Evolutionary conservation across 2,888 invertebrate genomes (phyloP).

Genomic region (Gymnoscelis rufifasciata): DNA sequence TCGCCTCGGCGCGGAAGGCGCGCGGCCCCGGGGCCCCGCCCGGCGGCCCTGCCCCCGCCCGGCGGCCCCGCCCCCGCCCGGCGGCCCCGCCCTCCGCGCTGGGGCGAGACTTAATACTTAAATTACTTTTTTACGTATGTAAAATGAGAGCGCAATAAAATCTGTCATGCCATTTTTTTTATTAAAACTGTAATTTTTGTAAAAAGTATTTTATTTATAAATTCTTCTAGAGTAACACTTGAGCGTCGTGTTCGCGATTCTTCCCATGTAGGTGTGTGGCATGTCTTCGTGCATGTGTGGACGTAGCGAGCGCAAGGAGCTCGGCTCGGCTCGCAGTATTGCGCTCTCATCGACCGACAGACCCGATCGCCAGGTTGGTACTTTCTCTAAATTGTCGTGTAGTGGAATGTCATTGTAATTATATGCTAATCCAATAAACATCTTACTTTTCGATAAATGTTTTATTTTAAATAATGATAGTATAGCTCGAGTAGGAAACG

Average conservation of each 20-base stretch:
- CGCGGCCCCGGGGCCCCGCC: background rate
- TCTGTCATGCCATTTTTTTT: constrained; percentile 28
- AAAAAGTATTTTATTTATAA: constrained; percentile 28
- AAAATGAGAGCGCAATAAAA: constrained; percentile 29
- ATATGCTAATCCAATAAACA: constrained; percentile 33
- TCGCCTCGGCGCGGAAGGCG: no score
- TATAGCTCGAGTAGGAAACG: no score
- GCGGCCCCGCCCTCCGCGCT: no score
- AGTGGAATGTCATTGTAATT: constrained; percentile 30
- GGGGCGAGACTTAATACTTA: constrained; percentile 3
- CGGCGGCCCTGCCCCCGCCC: constrained; percentile 1
- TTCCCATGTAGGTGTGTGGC: no score
- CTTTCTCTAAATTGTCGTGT: constrained; percentile 27
- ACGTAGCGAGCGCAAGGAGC: background rate
- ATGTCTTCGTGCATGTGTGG: background rate
- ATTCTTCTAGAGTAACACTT: background rate
- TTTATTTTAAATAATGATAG: constrained; percentile 5
- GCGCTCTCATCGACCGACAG: background rate
- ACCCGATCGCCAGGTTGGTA: constrained; percentile 1
- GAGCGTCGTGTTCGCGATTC: background rate
- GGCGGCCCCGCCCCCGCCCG: no score
- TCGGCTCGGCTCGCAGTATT: background rate
- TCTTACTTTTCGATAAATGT: constrained; percentile 30
- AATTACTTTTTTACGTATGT: constrained; percentile 21
- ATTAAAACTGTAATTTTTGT: constrained; percentile 30